Evolutionary conservation across 2,797 vertebrate genomes (phyloP).

Genomic region (Platyrinchus mystaceus): DNA sequence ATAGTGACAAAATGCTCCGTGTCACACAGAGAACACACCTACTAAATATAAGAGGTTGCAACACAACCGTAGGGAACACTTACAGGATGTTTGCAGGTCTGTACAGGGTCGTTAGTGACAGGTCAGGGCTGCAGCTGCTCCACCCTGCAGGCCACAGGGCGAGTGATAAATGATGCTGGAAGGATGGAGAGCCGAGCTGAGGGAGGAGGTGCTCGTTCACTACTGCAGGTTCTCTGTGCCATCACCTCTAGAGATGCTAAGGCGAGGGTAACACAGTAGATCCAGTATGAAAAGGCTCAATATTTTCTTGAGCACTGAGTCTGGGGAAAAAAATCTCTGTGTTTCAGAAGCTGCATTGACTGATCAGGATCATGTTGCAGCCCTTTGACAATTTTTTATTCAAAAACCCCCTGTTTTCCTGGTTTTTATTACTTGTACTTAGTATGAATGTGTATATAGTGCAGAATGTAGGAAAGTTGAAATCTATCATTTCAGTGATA

Average conservation of each 20-base stretch:
- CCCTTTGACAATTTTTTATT: too few species aligned
- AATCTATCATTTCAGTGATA: too few species aligned
- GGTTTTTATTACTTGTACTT: too few species aligned
- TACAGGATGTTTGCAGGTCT: neutral
- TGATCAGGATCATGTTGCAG: neutral
- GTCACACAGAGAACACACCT: neutral
- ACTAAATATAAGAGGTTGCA: neutral
- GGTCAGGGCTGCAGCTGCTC: neutral
- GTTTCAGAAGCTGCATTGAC: neutral
- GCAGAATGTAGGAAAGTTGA: too few species aligned
- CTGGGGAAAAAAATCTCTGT: neutral
- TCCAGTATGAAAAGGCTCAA: neutral
- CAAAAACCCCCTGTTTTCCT: too few species aligned
- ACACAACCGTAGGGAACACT: neutral
- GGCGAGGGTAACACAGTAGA: neutral
- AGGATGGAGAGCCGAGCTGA: neutral
- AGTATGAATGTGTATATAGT: too few species aligned
- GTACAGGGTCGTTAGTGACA: rapidly evolving
- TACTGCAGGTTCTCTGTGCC: neutral
- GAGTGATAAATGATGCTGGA: neutral
- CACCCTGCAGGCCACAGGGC: neutral
- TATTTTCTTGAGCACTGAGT: neutral
- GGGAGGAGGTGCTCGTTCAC: neutral
- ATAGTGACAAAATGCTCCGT: neutral
- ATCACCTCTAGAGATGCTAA: neutral